These are phyloP conservation scores for Mactromeris polynyma DNA, from an alignment of 2,888 invertebrate genomes.

Conservation along the genomic window DNA sequence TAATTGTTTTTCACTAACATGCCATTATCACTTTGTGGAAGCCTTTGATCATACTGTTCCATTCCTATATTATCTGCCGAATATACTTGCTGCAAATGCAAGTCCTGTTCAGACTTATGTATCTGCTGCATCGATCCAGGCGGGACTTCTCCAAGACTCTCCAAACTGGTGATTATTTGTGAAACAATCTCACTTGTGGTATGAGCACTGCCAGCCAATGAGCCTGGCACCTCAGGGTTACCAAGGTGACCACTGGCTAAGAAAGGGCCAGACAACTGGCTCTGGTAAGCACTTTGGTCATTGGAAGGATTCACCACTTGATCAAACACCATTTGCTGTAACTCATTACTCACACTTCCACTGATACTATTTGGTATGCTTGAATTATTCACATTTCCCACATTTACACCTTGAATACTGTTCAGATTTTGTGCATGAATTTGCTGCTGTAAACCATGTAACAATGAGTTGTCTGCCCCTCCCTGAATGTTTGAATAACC, in stretches of 20 bases:
- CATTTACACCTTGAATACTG: constrained; percentile 43
- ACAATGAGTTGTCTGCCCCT: constrained; percentile 35
- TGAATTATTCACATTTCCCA: constrained; percentile 29
- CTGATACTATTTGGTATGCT: constrained; percentile 36
- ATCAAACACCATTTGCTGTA: constrained; percentile 41
- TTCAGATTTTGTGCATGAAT: constrained; percentile 58
- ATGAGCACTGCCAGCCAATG: constrained; percentile 31
- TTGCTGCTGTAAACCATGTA: constrained; percentile 49
- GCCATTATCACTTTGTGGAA: constrained; percentile 43
- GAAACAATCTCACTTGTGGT: constrained; percentile 66
- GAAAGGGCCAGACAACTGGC: constrained; percentile 57
- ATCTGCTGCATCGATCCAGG: constrained; percentile 67
- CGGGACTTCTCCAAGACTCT: constrained; percentile 61
- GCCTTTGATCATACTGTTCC: constrained; percentile 45
- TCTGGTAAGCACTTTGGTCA: constrained; percentile 56
- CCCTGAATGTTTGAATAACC: constrained; percentile 44
- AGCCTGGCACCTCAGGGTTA: constrained; percentile 27
- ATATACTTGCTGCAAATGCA: constrained; percentile 44
- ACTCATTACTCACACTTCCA: constrained; percentile 33
- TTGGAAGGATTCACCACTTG: constrained; percentile 58
- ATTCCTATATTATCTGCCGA: constrained; percentile 35
- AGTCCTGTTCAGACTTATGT: constrained; percentile 30
- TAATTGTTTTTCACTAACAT: constrained; percentile 52
- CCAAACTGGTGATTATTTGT: constrained; percentile 66
- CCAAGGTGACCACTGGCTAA: constrained; percentile 40